A percentile compares a stretch with the other conserved stretches of the same genome.
phyloP scores from a whole-genome alignment of 1,140 invertebrate genomes.

The Sogatella furcifera region DNA sequence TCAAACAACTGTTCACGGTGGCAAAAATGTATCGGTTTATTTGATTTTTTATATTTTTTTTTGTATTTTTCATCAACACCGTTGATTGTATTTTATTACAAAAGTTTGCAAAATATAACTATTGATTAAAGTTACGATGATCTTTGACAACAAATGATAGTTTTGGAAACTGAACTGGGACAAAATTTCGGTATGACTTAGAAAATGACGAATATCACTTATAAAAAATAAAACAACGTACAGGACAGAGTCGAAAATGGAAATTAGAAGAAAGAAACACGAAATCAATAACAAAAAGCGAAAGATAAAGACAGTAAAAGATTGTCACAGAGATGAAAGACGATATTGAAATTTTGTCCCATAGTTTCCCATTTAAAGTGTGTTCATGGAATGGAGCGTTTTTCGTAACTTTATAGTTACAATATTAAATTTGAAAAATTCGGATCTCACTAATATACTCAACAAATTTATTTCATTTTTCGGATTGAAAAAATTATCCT shows the following conservation, averaged over 20 bases:
- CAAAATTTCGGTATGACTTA: constrained; percentile 5
- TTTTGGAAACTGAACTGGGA: neutral
- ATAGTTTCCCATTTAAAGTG: too few relatives aligned
- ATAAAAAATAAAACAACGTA: constrained; percentile 2
- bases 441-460: too few relatives aligned
- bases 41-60: constrained; percentile 17
- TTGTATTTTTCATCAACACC: constrained; percentile 10
- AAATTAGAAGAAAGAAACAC: neutral
- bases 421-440: too few relatives aligned
- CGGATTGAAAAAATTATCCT: too few relatives aligned
- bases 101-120: constrained; percentile 6
- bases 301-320: too few relatives aligned
- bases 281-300: neutral
- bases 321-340: too few relatives aligned
- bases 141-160: constrained; percentile 1
- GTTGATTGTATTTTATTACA: too few relatives aligned
- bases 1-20: constrained; percentile 8
- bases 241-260: neutral
- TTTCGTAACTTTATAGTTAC: too few relatives aligned
- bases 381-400: too few relatives aligned
- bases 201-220: neutral
- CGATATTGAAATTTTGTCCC: too few relatives aligned
- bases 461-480: too few relatives aligned
- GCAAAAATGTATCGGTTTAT: constrained; percentile 17
- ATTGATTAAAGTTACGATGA: constrained; percentile 9